These are phyloP conservation scores for Ditula angustiorana DNA, from an alignment of 2,888 invertebrate species.

Conservation along the genomic window DNA sequence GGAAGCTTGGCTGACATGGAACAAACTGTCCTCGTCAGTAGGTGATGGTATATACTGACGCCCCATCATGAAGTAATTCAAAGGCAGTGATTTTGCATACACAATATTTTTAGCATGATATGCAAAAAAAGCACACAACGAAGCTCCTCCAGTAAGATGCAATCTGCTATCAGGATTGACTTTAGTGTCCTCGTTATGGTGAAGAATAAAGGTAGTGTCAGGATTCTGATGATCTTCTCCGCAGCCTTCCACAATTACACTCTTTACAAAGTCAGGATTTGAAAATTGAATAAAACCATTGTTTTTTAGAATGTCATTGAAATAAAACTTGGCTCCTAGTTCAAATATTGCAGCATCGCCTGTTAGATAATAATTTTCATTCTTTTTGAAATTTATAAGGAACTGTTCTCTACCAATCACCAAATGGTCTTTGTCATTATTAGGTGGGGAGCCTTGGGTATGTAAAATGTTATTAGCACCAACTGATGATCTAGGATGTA, in stretches of 20 bases:
- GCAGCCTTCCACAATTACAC: constrained; percentile 90
- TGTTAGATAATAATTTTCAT: constrained; percentile 86
- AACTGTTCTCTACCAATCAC: constrained; percentile 82
- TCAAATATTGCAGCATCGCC: constrained; percentile 91
- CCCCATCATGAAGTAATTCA: constrained; percentile 89
- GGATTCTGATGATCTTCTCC: constrained; percentile 86
- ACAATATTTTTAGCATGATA: constrained; percentile 89
- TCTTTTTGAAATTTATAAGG: constrained; percentile 85
- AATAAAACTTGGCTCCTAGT: constrained; percentile 84
- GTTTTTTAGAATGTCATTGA: constrained; percentile 70
- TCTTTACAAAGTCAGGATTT: constrained; percentile 92
- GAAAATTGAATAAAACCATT: constrained; percentile 87
- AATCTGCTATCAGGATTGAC: constrained; percentile 85
- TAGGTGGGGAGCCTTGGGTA: constrained; percentile 57
- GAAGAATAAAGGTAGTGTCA: constrained; percentile 85
- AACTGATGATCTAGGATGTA: constrained; percentile 88
- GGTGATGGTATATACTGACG: constrained; percentile 87
- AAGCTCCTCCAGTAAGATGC: constrained; percentile 91
- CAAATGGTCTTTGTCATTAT: constrained; percentile 78
- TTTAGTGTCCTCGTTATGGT: constrained; percentile 83
- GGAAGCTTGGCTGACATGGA: constrained; percentile 89
- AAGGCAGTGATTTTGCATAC: constrained; percentile 86
- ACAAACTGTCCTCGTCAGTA: constrained; percentile 81
- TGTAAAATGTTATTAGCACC: constrained; percentile 62
- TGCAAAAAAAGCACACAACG: constrained; percentile 90